A percentile compares a stretch with the other conserved stretches of the same genome.
These are phyloP conservation scores for Takifugu rubripes DNA, from an alignment of 2,797 vertebrate genomes.

Conservation along the genomic window DNA sequence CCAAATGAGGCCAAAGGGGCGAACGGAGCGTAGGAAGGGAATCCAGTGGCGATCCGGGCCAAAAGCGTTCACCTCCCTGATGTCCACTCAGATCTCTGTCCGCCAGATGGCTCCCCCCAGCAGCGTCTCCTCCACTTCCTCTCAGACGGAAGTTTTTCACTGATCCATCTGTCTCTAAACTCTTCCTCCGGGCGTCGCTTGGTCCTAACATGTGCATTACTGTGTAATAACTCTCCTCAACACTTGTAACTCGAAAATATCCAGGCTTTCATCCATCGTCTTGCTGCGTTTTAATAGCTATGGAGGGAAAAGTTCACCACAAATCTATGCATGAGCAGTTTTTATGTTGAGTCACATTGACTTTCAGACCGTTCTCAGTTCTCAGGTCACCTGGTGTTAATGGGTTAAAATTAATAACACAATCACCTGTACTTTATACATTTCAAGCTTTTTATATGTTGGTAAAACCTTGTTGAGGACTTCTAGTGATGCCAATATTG, in stretches of 20 bases:
- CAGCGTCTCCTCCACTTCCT: constrained; percentile 5
- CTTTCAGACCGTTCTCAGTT: constrained; percentile 35
- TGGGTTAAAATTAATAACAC: neutral
- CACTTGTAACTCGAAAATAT: neutral
- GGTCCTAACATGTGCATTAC: constrained; percentile 1
- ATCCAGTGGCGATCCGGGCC: constrained; percentile 79
- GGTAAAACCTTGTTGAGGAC: constrained; percentile 23
- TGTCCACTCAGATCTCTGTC: constrained; percentile 85
- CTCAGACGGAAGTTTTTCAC: constrained; percentile 21
- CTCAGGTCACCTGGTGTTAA: neutral
- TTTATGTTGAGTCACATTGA: constrained; percentile 75
- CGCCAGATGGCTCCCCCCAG: constrained; percentile 29
- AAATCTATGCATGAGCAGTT: constrained; percentile 14
- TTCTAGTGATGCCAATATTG: neutral
- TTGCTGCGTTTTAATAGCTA: constrained; percentile 8
- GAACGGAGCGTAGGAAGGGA: constrained; percentile 73
- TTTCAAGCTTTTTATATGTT: constrained; percentile 52
- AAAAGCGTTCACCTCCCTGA: constrained; percentile 74
- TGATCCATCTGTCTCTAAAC: constrained; percentile 13
- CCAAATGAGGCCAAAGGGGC: constrained; percentile 68
- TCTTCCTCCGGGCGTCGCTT: constrained; percentile 5
- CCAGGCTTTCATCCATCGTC: constrained; percentile 1
- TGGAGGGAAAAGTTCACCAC: constrained; percentile 11
- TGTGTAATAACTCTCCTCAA: too few relatives aligned
- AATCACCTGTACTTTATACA: constrained; percentile 36